A percentile compares a stretch with the other conserved stretches of the same genome.
Conservation (phyloP, 1,140 invertebrate species). For the Portunus trituberculatus region DNA sequence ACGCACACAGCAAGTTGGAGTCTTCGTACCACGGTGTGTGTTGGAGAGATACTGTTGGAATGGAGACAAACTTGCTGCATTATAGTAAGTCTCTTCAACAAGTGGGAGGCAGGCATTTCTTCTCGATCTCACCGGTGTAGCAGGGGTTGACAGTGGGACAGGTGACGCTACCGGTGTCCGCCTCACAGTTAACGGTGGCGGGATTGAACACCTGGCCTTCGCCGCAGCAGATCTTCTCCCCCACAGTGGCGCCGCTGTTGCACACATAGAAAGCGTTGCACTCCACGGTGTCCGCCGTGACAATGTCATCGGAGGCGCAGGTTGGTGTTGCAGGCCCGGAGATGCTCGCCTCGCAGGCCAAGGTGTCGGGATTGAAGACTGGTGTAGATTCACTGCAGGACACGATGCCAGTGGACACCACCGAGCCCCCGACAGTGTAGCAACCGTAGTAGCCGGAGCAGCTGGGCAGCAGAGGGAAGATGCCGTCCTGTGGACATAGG, state of each 20-base stretch:
- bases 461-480: slow-evolving; percentile 6
- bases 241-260: not conserved
- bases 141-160: not conserved
- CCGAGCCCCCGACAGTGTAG: not conserved
- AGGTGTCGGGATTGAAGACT: not conserved
- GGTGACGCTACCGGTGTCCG: not conserved
- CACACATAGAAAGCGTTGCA: slow-evolving; percentile 32
- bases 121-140: not conserved
- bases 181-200: not conserved
- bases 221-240: slow-evolving; percentile 14
- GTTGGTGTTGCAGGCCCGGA: not conserved
- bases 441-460: not conserved
- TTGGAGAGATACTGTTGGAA: no score
- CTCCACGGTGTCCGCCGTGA: slow-evolving; percentile 12
- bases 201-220: slow-evolving; percentile 27
- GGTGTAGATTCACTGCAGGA: not conserved
- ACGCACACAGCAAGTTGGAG: no score
- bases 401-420: not conserved
- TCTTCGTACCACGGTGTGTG: no score
- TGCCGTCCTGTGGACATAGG: not conserved
- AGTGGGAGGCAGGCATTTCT: not conserved
- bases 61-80: no score
- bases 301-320: not conserved
- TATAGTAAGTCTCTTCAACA: no score
- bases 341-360: not conserved